Evolutionary conservation across 2,888 invertebrate genomes (phyloP).

Genomic region (Hipparchia sbordonii): DNA sequence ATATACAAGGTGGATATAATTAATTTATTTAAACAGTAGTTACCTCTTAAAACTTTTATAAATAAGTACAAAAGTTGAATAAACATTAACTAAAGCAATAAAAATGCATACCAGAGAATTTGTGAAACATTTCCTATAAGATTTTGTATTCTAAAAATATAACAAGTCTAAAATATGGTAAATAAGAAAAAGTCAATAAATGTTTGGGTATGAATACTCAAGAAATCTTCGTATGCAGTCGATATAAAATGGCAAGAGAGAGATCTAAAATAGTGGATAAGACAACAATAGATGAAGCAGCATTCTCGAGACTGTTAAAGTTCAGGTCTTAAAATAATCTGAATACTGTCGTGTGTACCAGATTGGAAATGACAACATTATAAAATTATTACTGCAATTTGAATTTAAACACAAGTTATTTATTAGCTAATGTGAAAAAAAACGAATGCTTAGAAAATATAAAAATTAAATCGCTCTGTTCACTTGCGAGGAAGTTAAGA

Average conservation of each 20-base stretch:
- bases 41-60: not conserved
- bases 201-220: not conserved
- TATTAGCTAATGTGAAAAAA: not conserved
- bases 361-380: constrained; percentile 23
- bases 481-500: not conserved
- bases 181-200: not conserved
- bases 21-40: not conserved
- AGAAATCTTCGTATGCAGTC: not conserved
- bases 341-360: constrained; percentile 54
- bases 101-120: too few relatives aligned
- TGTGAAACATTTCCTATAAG: too few relatives aligned
- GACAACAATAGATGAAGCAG: constrained; percentile 51
- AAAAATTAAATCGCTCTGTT: not conserved
- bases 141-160: not conserved
- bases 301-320: constrained; percentile 48
- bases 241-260: constrained; percentile 40
- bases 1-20: not conserved
- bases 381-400: constrained; percentile 19
- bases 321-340: constrained; percentile 61
- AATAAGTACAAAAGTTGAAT: not conserved
- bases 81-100: too few relatives aligned
- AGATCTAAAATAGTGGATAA: constrained; percentile 60
- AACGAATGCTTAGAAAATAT: not conserved
- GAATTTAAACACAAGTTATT: constrained; percentile 5
- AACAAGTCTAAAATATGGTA: not conserved